Evolutionary conservation across 2,888 invertebrate species (phyloP).

Genomic region (Holacanthella duospinosa): DNA sequence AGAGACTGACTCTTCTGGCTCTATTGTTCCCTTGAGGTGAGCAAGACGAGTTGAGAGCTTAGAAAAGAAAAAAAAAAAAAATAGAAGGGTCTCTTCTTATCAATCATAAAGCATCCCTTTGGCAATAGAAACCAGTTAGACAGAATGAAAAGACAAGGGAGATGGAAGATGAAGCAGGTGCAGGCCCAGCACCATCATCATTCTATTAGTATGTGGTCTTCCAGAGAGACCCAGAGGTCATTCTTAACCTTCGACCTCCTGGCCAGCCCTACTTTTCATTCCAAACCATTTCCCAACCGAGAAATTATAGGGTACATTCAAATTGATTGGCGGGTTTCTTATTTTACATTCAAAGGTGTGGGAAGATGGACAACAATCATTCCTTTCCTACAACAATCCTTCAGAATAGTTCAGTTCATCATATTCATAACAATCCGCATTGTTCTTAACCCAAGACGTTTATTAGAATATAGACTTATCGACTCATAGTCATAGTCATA

Average conservation of each 20-base stretch:
- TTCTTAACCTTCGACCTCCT: constrained; percentile 13
- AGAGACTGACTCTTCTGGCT: neutral
- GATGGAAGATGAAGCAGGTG: neutral
- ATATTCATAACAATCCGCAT: no score
- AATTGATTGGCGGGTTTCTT: constrained; percentile 3
- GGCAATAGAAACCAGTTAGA: constrained; percentile 29
- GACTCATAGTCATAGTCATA: no score
- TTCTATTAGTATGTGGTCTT: neutral
- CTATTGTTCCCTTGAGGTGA: constrained; percentile 12
- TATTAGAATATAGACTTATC: no score
- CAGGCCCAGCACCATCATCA: no score
- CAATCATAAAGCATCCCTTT: constrained; percentile 33
- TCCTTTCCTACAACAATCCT: neutral
- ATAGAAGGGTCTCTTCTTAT: constrained; percentile 21
- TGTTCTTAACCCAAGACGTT: no score
- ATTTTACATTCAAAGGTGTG: neutral
- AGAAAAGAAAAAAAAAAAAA: neutral
- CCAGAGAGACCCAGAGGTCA: constrained; percentile 8
- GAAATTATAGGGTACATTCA: constrained; percentile 7
- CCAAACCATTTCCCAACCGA: no score
- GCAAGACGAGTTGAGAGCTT: neutral
- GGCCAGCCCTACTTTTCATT: constrained; percentile 11
- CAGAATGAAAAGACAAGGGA: constrained; percentile 5
- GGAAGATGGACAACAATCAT: neutral
- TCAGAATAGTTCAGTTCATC: no score